Evolutionary conservation across 2,888 invertebrate species (phyloP).

Genomic region (Tachina lurida): DNA sequence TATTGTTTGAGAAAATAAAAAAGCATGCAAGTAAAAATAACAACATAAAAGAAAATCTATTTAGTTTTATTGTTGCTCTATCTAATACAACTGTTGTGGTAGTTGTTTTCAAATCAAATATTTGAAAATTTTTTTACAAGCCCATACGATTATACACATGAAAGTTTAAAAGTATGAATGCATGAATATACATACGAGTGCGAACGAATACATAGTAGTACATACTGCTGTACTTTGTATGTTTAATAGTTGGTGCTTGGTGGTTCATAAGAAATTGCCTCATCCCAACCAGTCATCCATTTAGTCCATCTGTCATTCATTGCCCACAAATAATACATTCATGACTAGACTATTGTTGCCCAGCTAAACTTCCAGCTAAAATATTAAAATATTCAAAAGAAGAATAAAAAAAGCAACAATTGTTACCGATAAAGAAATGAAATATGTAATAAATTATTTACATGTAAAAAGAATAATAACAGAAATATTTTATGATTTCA

Average conservation of each 20-base stretch:
- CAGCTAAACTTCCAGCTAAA: constrained; percentile 24
- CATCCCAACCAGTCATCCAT: constrained; percentile 30
- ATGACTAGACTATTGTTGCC: background rate
- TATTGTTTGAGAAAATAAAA: constrained; percentile 26
- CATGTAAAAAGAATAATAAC: background rate
- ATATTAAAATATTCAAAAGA: constrained; percentile 11
- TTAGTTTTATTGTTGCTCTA: constrained; percentile 7
- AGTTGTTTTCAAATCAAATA: constrained; percentile 27
- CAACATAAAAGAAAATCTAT: background rate
- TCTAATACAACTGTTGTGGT: constrained; percentile 6
- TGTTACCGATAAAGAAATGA: constrained; percentile 50
- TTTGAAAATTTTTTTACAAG: constrained; percentile 26
- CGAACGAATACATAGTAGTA: no score
- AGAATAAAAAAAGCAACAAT: constrained; percentile 2
- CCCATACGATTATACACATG: background rate
- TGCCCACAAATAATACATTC: constrained; percentile 13
- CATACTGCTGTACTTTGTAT: background rate
- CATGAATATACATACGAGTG: background rate
- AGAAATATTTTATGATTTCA: constrained; percentile 23
- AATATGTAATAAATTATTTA: constrained; percentile 15
- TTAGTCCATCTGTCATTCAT: constrained; percentile 10
- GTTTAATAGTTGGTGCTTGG: background rate
- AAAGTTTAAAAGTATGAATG: background rate
- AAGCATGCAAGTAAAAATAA: constrained; percentile 15
- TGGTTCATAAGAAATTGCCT: constrained; percentile 50